Evolutionary conservation across 2,888 invertebrate genomes (phyloP), one percentile per base, ranked within the genome.

Genomic region (Minunthozetes semirufus): DNA sequence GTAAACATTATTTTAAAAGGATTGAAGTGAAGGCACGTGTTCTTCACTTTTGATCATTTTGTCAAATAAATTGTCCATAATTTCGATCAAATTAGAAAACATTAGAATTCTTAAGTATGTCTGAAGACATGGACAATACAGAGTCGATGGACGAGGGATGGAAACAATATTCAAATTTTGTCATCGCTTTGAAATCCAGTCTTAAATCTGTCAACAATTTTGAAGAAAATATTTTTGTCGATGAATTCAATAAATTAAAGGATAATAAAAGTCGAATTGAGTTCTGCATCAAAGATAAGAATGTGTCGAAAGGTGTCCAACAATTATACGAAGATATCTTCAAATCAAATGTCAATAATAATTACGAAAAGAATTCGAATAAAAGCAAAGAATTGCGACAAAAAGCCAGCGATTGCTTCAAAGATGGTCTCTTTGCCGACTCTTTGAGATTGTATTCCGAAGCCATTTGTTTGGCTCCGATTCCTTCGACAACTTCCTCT

Each of bases 391-490:
- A 73, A 73, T 22, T 63, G 9, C 59, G 61, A 13, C 17, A 22
- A 59, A 42, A 8, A 6, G 73, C 61, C 0, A 42, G 42, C 27
- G 11, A 73, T 1, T 63, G 42, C 38, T 73, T 63, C 27, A 73
- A 19, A 42, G 25, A 63, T 5, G 59, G 61, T 13, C 22, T 61
- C 19, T 73, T 59, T 15, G 63, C 19, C 0, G 38, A 73, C 0
- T 33, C 59, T 15, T 3, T 73, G 0, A 33, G 59, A 61, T n/a
- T 33, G 0, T 73, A 73, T 22, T 61, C 63, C 1, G 19, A 73
- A 13, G 38, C 73, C 59, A 73, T 73, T n/a, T 33, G 61, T 48
- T 73, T 61, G 29, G 61, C 73, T 25, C 63, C 73, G 17, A 15
- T 42, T 73, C 70, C 70, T 0, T 25, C 46, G 2, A 22, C n/a